Evolutionary conservation across 1,140 invertebrate species (phyloP), one percentile per base, ranked within the genome.

Genomic region (Musca vetustissima): DNA sequence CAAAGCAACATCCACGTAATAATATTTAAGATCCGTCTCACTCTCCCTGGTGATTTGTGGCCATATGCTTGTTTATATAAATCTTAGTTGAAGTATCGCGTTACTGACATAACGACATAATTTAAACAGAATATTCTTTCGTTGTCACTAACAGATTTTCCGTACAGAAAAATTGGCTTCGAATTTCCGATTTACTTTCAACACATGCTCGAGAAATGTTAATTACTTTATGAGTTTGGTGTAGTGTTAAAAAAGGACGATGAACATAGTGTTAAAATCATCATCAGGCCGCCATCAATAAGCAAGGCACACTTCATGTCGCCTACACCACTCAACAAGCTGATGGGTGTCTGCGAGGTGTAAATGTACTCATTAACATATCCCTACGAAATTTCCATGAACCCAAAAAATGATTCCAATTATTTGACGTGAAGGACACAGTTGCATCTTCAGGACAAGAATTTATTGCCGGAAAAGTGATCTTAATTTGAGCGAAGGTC

Each of bases 361-460:
- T 61, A 36, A 61, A 61, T 36, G 36, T 61, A 61, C 57, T 21
- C n/a, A 43, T 61, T 61, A 61, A 61, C 57, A 57, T 43, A 43
- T 43, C 36, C 28, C 13, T 36, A 32, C 21, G 15, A n/a, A 17
- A 52, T 52, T 52, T 21, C 21, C 49, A 52, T 22, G 36, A 43
- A 43, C 4, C 11, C 28, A 3, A 13, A 43, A 9, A 43, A 1
- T 43, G 36, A 43, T 43, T 43, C 36, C 36, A 43, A 43, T 43
- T 43, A 43, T 11, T 43, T 6, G 36, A 43, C 11, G 36, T 43
- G 11, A 43, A 43, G 36, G 36, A 43, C 36, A 43, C 36, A 43
- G 36, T 43, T 43, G 36, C 36, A 13, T 43, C 36, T 2, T 43
- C 36, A 11, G 13, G 13, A 4, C 11, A 11, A 43, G 36, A 43